A percentile compares a stretch with the other conserved stretches of the same genome.
These are phyloP conservation scores for Illadopsis cleaveri DNA, from an alignment of 2,113 vertebrate species.

Conservation along the genomic window DNA sequence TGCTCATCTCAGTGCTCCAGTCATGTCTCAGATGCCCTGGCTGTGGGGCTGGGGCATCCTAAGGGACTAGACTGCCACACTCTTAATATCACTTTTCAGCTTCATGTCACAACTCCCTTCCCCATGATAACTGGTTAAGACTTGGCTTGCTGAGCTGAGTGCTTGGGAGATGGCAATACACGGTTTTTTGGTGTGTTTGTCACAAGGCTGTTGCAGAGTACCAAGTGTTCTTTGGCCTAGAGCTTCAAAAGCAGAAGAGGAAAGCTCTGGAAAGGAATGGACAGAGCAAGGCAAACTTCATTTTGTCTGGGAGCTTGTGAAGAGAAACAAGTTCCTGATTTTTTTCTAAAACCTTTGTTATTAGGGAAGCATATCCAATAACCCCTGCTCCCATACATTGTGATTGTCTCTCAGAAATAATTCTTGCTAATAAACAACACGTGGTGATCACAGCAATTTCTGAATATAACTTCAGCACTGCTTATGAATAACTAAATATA, in stretches of 20 bases:
- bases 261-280: not conserved
- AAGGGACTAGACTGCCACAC: not conserved
- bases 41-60: not conserved
- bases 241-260: not conserved
- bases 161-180: not conserved
- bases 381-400: too few relatives aligned
- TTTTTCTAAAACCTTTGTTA: not conserved
- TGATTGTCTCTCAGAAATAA: not conserved
- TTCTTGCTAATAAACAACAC: not conserved
- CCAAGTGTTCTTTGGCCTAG: not conserved
- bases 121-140: rapidly evolving
- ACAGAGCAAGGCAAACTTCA: not conserved
- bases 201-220: not conserved
- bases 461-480: not conserved
- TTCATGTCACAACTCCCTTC: not conserved
- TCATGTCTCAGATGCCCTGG: rapidly evolving
- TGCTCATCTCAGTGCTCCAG: not conserved
- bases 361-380: not conserved
- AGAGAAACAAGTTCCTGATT: not conserved
- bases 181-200: not conserved
- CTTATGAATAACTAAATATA: not conserved
- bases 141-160: not conserved
- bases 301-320: not conserved
- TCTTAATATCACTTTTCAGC: not conserved
- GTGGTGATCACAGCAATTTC: not conserved